phyloP scores from a whole-genome alignment of 2,797 vertebrate genomes.

The Geotrypetes seraphini region DNA sequence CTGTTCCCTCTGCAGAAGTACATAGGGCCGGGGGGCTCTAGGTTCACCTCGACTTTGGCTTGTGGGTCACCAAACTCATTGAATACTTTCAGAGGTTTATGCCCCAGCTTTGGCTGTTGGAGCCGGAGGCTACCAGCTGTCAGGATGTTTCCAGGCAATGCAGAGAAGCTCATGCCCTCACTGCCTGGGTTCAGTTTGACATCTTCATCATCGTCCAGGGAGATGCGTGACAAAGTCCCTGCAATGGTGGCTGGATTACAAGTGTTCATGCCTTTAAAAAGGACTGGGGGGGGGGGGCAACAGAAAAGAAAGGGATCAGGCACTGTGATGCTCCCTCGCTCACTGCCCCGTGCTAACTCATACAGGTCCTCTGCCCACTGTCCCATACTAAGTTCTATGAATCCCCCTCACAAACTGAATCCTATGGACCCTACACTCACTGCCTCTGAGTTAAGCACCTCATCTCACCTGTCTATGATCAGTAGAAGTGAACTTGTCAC shows the following conservation, averaged over 20 bases:
- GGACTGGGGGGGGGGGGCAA: conserved; percentile 57
- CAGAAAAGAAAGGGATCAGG: neutral
- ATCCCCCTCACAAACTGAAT: too few relatives aligned
- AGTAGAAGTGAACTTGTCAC: too few relatives aligned
- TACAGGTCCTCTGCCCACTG: neutral
- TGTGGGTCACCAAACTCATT: conserved; percentile 76
- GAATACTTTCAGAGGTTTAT: conserved; percentile 47
- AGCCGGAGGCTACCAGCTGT: conserved; percentile 73
- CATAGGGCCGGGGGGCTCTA: conserved; percentile 72
- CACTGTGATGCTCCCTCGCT: neutral
- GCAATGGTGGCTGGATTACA: conserved; percentile 96
- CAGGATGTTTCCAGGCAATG: conserved; percentile 87
- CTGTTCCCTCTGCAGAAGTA: conserved; percentile 91
- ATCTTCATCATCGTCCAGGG: conserved; percentile 90
- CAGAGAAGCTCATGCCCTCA: conserved; percentile 82
- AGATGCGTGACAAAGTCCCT: conserved; percentile 89
- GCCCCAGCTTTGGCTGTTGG: conserved; percentile 75
- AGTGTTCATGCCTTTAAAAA: conserved; percentile 95
- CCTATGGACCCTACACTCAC: too few relatives aligned
- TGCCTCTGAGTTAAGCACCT: too few relatives aligned
- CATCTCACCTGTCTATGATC: too few relatives aligned
- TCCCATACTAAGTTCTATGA: neutral
- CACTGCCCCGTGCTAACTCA: neutral
- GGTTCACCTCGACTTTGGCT: conserved; percentile 71
- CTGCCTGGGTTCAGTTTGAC: conserved; percentile 81